Base-by-base conservation (phyloP, 1,140 invertebrate species). In the Drosophila cardini region DNA sequence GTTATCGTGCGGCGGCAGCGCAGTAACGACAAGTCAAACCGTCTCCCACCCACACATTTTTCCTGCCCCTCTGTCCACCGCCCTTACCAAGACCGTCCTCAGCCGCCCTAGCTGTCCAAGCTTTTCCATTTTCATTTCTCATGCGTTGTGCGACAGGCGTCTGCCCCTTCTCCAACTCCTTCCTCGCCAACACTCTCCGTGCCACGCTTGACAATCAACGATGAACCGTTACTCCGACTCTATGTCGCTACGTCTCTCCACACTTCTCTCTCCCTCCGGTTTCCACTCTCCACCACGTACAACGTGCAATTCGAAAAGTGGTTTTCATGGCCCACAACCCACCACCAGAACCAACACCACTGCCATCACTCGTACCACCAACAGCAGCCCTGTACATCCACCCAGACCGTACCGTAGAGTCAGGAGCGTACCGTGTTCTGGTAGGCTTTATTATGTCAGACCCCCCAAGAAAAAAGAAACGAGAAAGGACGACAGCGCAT, bases 221-320 rank as follows among this genome's bases (percentile, higher is more conserved):
- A 76, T 53, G 46, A 78, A 45, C 15, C 15, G 16, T 18, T 26
- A 26, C 21, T 26, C 21, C 21, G 21, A 26, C 21, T 26, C 21
- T 26, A 26, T 4, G 21, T 26, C 21, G 21, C 40, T 60, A 32
- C 38, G 10, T 45, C 76, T 76, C 79, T 67, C 65, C 69, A 26
- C 21, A 4, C 21, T 4, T 5, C 3, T 0, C 76, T 26, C 40
- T 60, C 40, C 26, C 15, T 45, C 76, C n/a, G n/a, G n/a, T 74
- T 76, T 69, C 65, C 69, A 26, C 21, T 26, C 21, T 26, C 21
- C 21, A 26, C 76, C 72, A 77, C 72, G 76, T 78, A 82, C 56
- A 79, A 86, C 79, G 79, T 87, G 83, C 83, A 86, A 87, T 86
- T 86, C 83, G 83, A 87, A 86, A 86, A 86, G 83, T 86, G 83